Evolutionary conservation across 2,797 vertebrate genomes (phyloP), one percentile per base, ranked within the genome.

Genomic region (Syndactyla subalaris): DNA sequence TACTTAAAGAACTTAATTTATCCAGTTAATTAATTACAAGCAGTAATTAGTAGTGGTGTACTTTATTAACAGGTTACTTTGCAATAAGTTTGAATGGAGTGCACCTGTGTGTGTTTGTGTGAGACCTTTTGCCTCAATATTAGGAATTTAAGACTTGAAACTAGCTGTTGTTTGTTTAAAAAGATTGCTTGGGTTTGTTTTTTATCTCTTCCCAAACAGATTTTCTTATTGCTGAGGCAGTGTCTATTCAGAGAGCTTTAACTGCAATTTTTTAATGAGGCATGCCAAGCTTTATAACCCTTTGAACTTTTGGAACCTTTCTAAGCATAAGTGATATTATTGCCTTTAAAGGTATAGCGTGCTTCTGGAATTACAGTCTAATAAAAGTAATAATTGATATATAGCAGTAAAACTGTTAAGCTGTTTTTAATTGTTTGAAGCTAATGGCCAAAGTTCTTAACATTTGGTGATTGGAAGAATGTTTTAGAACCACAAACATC

Each of bases 381-480:
- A 76, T 48, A 62, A 59, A 94, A 74, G 32, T 68, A 83, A 80
- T 38, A 34, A 72, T 61, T 62, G 30, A 61, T 91, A n/a, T 74
- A 52, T 87, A 63, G 21, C 63, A 58, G 29, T 87, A 68, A 88
- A 81, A 76, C 68, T 76, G 36, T 85, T 85, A 62, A 91, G 58
- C 54, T 79, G 38, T 3, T 84, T 75, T 79, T 89, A 61, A 80
- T 72, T 36, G 65, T 76, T 59, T 81, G 71, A 71, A 79, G 34
- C 79, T 80, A 61, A 92, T 61, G 71, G 71, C 72, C 62, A 41
- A 30, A 95, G 59, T 87, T 93, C 39, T 71, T 89, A 88, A 68
- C 30, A 3, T 58, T 88, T 73, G 59, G 24, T 85, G 71, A 46
- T 65, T 67, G 38, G 71, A 51, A 71, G 51, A 61, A 73, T 87